Conservation (phyloP, 2,113 vertebrate genomes). For the Trogon melanurus region DNA sequence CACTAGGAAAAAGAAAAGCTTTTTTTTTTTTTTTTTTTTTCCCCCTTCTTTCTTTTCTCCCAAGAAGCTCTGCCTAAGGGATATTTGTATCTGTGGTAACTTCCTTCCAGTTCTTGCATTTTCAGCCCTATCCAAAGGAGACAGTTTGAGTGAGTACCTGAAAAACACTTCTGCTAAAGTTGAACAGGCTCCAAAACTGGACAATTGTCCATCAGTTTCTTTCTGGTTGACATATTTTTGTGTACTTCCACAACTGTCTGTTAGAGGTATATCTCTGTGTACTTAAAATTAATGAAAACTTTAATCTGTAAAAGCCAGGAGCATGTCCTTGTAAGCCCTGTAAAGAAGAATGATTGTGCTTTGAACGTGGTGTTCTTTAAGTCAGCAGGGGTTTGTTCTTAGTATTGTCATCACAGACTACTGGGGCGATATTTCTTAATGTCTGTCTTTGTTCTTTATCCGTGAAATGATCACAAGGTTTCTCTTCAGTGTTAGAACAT, state of each 20-base stretch:
- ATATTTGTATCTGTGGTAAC: neutral
- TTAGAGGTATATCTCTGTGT: neutral
- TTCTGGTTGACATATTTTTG: neutral
- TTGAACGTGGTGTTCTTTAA: neutral
- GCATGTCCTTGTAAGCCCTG: neutral
- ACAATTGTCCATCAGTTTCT: neutral
- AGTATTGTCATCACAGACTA: neutral
- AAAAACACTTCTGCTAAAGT: neutral
- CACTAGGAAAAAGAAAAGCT: neutral
- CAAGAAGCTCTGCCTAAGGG: neutral
- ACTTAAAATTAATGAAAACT: neutral
- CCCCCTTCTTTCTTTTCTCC: neutral
- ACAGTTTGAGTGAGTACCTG: neutral
- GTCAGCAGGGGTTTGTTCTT: neutral
- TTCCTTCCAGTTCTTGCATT: neutral
- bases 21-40: neutral
- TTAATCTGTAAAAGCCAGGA: neutral
- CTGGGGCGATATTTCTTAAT: neutral
- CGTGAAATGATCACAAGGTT: neutral
- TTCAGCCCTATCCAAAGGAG: neutral
- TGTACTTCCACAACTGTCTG: neutral
- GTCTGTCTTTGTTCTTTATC: neutral
- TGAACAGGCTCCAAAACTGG: neutral
- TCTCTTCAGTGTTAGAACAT: neutral
- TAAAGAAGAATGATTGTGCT: rapidly evolving